A percentile compares a stretch with the other conserved stretches of the same genome.
These are phyloP conservation scores for Chascanopsetta lugubris DNA, from an alignment of 2,113 vertebrate genomes.

Conservation along the genomic window DNA sequence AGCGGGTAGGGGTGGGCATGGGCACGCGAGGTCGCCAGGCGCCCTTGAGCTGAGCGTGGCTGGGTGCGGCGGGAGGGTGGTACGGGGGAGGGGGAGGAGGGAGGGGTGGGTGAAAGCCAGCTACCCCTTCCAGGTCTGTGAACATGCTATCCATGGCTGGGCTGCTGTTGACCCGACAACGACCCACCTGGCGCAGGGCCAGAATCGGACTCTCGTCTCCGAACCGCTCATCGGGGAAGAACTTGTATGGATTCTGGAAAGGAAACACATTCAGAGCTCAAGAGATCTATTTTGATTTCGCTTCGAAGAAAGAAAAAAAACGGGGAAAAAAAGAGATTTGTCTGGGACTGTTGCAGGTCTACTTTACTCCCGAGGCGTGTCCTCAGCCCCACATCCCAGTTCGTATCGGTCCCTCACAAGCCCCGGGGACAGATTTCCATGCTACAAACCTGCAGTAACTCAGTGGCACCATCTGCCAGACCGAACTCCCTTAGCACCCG, in stretches of 20 bases:
- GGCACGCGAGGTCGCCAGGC: slow-evolving; percentile 93
- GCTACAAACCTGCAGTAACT: slow-evolving; percentile 90
- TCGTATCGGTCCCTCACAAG: slow-evolving; percentile 3
- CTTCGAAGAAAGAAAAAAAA: background rate
- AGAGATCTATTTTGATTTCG: background rate
- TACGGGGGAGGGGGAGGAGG: slow-evolving; percentile 96
- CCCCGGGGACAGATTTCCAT: slow-evolving; percentile 1
- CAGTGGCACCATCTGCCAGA: slow-evolving; percentile 92
- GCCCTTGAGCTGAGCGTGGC: slow-evolving; percentile 90
- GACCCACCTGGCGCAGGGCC: slow-evolving; percentile 89
- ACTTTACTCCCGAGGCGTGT: slow-evolving; percentile 6
- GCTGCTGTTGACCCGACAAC: slow-evolving; percentile 93
- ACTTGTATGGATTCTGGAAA: slow-evolving; percentile 95
- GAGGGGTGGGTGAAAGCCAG: slow-evolving; percentile 93
- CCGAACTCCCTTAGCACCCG: slow-evolving; percentile 94
- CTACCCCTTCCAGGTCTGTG: slow-evolving; percentile 94
- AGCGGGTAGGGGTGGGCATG: slow-evolving; percentile 91
- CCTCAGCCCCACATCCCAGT: background rate
- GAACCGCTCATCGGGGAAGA: slow-evolving; percentile 97
- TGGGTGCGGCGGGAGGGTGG: slow-evolving; percentile 89
- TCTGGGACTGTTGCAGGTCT: background rate
- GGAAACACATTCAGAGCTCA: background rate
- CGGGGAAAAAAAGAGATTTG: background rate
- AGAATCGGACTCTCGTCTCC: slow-evolving; percentile 97
- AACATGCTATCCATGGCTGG: slow-evolving; percentile 94